These are phyloP conservation scores for Piliocolobus tephrosceles DNA, from an alignment of 2,113 vertebrate species.

Conservation along the genomic window DNA sequence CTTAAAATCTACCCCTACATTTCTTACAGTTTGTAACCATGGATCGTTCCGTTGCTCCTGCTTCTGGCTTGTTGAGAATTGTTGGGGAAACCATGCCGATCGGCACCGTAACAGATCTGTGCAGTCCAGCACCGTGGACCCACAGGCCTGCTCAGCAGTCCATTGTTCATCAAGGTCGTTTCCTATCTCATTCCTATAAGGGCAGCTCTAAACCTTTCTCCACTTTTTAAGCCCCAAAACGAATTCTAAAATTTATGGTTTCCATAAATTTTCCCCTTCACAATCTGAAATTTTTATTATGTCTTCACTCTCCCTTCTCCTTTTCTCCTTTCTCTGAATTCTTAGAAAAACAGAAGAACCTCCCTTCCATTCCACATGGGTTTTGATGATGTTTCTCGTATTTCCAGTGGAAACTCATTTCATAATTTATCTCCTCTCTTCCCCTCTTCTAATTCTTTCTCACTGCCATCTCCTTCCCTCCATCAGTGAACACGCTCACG, in stretches of 20 bases:
- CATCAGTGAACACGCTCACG: background rate
- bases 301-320: background rate
- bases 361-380: background rate
- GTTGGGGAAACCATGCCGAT: background rate
- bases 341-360: background rate
- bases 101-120: background rate
- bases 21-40: background rate
- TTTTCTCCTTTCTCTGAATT: background rate
- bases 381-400: background rate
- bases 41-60: background rate
- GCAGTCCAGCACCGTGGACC: background rate
- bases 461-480: background rate
- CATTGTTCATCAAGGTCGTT: background rate
- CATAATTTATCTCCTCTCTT: constrained; percentile 29
- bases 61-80: background rate
- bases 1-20: background rate
- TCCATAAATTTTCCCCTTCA: background rate
- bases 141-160: background rate
- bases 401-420: background rate
- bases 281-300: background rate
- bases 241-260: background rate
- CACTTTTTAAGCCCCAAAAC: background rate
- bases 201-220: background rate
- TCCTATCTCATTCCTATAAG: background rate
- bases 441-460: background rate